Conservation (phyloP, 2,113 vertebrate species). For the Mesembrinibis cayennensis region DNA sequence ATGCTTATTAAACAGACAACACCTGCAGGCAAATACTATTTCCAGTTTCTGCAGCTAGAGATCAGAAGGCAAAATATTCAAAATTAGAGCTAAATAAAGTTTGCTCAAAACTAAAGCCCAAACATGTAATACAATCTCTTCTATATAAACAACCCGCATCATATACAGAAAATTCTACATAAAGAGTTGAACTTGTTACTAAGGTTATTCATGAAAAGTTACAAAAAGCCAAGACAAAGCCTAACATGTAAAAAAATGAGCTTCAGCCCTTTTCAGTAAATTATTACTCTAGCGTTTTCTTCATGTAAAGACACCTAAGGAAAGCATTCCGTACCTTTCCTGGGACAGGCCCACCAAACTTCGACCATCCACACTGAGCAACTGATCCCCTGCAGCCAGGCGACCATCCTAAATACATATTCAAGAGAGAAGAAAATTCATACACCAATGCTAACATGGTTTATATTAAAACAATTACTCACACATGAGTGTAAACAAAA, state of each 20-base stretch:
- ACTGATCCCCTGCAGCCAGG: constrained; percentile 93
- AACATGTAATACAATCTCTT: neutral
- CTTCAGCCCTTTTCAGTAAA: neutral
- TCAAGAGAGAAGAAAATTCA: neutral
- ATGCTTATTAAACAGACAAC: neutral
- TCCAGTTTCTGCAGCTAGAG: neutral
- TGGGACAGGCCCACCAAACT: constrained; percentile 96
- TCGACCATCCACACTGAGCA: constrained; percentile 94
- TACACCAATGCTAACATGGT: neutral
- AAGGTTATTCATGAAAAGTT: neutral
- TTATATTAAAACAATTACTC: neutral
- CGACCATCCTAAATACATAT: constrained; percentile 84
- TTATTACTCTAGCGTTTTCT: neutral
- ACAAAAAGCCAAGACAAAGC: neutral
- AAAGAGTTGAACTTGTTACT: neutral
- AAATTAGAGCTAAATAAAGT: neutral
- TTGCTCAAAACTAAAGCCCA: neutral
- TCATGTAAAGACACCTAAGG: neutral
- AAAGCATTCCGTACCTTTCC: constrained; percentile 81
- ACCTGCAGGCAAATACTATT: neutral
- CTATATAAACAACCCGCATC: rapidly evolving
- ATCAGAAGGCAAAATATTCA: neutral
- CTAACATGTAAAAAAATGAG: neutral
- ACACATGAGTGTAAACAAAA: neutral
- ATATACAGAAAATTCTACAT: neutral